These are phyloP conservation scores for Xyrauchen texanus DNA, from an alignment of 2,113 vertebrate species.

Conservation along the genomic window DNA sequence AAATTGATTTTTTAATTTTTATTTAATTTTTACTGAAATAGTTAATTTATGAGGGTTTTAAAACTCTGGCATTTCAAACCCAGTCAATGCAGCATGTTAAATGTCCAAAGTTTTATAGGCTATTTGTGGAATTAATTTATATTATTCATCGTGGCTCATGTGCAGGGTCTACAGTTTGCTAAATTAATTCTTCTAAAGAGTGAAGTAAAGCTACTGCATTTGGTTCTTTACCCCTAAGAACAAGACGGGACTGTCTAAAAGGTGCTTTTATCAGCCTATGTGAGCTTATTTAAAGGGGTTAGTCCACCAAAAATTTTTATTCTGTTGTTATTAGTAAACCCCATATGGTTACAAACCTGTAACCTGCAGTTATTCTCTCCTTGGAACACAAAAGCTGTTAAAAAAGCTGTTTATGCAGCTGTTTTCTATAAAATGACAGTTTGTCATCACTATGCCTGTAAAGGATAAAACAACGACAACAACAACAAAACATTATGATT, in stretches of 20 bases:
- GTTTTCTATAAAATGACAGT: no score
- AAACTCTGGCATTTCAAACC: neutral
- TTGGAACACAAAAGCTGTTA: no score
- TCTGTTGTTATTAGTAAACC: neutral
- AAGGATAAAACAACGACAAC: no score
- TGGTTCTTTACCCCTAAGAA: neutral
- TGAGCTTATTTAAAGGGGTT: neutral
- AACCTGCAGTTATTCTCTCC: no score
- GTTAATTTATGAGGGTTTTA: constrained; percentile 31
- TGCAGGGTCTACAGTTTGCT: constrained; percentile 30
- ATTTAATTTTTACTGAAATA: constrained; percentile 29
- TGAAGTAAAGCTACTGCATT: constrained; percentile 7
- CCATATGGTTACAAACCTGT: no score
- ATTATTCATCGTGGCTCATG: constrained; percentile 34
- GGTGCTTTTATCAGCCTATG: constrained; percentile 13
- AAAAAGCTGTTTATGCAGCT: no score
- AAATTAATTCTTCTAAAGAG: constrained; percentile 29
- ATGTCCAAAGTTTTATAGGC: neutral
- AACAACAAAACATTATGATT: no score
- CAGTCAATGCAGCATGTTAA: neutral
- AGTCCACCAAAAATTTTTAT: neutral
- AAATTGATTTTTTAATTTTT: constrained; percentile 21
- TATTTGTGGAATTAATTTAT: constrained; percentile 21
- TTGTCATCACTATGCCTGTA: no score
- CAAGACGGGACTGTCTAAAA: neutral